phyloP scores from a whole-genome alignment of 2,888 invertebrate genomes.

The Tryphoninae sp. region DNA sequence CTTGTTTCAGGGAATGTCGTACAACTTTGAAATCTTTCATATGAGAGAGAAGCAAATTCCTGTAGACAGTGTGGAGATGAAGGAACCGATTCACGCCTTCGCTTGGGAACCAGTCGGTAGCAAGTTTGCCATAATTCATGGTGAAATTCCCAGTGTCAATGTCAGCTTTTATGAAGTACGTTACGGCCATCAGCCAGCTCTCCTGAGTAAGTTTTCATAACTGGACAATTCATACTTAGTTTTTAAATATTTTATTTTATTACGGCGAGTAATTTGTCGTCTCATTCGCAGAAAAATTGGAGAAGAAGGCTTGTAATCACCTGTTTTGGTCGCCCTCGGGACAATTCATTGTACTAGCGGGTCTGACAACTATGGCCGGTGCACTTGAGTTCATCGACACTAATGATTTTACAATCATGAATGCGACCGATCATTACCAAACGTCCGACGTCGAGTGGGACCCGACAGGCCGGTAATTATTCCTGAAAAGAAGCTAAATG shows the following conservation, averaged over 20 bases:
- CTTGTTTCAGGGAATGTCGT: slow-evolving; percentile 90
- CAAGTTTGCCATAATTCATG: slow-evolving; percentile 98
- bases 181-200: slow-evolving; percentile 93
- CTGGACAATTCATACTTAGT: slow-evolving; percentile 67
- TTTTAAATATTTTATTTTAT: slow-evolving; percentile 3
- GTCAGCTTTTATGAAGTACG: slow-evolving; percentile 97
- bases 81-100: slow-evolving; percentile 95
- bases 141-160: slow-evolving; percentile 91
- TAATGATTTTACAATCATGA: slow-evolving; percentile 97
- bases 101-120: slow-evolving; percentile 99
- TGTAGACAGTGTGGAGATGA: slow-evolving; percentile 98
- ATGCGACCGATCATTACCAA: slow-evolving; percentile 95
- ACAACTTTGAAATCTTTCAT: slow-evolving; percentile 99
- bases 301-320: slow-evolving; percentile 94
- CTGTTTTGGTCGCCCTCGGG: slow-evolving; percentile 98
- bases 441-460: slow-evolving; percentile 99
- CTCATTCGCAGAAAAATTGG: slow-evolving; percentile 82
- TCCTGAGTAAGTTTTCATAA: slow-evolving; percentile 87
- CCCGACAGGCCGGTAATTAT: slow-evolving; percentile 92
- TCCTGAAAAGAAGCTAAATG: neutral
- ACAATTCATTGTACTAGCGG: slow-evolving; percentile 97
- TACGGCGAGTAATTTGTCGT: neutral
- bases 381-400: slow-evolving; percentile 97
- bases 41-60: slow-evolving; percentile 99
- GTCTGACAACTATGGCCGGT: slow-evolving; percentile 91